A percentile compares a stretch with the other conserved stretches of the same genome.
Evolutionary conservation across 1,140 invertebrate species (phyloP).

Genomic region (Melipona quadrifasciata): DNA sequence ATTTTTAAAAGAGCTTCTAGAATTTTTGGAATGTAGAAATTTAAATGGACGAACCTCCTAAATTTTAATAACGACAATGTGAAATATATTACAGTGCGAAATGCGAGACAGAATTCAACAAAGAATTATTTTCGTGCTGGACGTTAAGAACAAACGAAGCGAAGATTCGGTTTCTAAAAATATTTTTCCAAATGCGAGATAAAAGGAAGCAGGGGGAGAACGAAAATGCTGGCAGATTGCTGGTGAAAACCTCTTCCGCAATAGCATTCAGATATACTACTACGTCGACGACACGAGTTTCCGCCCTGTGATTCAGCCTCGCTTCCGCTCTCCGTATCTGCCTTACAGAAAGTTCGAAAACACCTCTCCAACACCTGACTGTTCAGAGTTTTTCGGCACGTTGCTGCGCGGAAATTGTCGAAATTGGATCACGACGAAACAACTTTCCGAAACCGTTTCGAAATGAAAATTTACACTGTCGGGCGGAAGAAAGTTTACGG

Average conservation of each 20-base stretch:
- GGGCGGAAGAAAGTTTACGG: too few species aligned
- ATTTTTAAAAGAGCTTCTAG: too few species aligned
- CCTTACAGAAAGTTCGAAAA: neutral
- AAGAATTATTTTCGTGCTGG: neutral
- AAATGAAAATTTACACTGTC: too few species aligned
- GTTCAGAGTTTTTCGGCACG: neutral
- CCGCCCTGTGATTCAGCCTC: slow-evolving; percentile 41
- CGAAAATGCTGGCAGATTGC: neutral
- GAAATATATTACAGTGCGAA: too few species aligned
- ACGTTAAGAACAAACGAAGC: neutral
- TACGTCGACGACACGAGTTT: slow-evolving; percentile 34
- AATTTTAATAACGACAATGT: rapidly evolving
- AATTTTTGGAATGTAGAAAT: too few species aligned
- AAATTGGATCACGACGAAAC: neutral
- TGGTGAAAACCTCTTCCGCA: slow-evolving; percentile 4
- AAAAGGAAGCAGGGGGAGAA: neutral
- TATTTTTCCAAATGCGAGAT: neutral
- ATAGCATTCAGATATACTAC: slow-evolving; percentile 22
- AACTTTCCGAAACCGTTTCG: neutral
- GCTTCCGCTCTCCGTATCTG: slow-evolving; percentile 65
- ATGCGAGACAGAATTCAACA: neutral
- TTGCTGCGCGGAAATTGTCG: neutral
- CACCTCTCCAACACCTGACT: neutral
- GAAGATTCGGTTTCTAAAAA: neutral
- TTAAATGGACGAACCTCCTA: neutral